Conservation (phyloP, 2,113 vertebrate species). For the Proterorhinus semilunaris region DNA sequence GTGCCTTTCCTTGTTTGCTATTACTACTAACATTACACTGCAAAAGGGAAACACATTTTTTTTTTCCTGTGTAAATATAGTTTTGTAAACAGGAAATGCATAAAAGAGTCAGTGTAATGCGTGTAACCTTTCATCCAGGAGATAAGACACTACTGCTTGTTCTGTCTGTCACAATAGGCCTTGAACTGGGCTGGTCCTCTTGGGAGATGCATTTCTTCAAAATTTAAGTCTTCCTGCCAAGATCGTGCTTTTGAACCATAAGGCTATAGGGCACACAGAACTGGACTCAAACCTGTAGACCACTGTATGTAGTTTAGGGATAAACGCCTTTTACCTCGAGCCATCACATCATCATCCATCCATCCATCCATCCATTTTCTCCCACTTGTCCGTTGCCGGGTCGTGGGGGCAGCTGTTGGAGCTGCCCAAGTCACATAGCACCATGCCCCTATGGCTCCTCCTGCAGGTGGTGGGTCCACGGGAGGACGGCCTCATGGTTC, state of each 20-base stretch:
- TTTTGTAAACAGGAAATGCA: slow-evolving; percentile 58
- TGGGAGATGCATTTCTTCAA: slow-evolving; percentile 50
- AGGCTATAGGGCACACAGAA: not conserved
- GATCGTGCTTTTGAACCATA: not conserved
- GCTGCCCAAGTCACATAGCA: no score
- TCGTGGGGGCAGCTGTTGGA: no score
- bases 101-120: slow-evolving; percentile 3
- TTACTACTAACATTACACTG: not conserved
- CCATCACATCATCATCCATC: no score
- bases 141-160: slow-evolving; percentile 35
- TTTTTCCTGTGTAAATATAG: slow-evolving; percentile 12
- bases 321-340: not conserved
- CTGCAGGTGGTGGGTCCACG: no score
- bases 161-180: slow-evolving; percentile 23
- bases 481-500: no score
- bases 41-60: not conserved
- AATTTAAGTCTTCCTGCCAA: slow-evolving; percentile 62
- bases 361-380: no score
- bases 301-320: not conserved
- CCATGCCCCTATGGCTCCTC: no score
- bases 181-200: slow-evolving; percentile 22
- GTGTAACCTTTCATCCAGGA: slow-evolving; percentile 33
- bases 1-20: not conserved
- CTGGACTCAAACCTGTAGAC: not conserved
- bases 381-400: no score